phyloP scores from a whole-genome alignment of 2,113 vertebrate genomes.

The Myrmecobius fasciatus region DNA sequence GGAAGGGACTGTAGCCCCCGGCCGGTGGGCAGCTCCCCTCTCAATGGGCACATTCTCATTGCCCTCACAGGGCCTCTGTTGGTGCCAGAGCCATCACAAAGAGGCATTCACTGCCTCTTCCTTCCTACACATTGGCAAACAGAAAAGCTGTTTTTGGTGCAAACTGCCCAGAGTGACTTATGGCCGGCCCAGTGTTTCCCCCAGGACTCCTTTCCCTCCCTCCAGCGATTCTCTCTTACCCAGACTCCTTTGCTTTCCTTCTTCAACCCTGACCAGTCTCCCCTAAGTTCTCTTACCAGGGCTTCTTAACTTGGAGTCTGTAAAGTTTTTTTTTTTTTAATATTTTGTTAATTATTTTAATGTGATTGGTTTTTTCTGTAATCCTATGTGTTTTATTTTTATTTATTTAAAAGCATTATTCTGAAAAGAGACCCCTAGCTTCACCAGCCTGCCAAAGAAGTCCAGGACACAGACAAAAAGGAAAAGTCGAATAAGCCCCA shows the following conservation, averaged over 20 bases:
- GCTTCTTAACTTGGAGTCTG: neutral
- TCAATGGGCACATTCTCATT: constrained; percentile 83
- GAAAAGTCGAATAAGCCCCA: neutral
- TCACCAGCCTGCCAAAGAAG: neutral
- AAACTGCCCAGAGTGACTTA: constrained; percentile 77
- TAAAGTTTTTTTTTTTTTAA: neutral
- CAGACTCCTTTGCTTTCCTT: neutral
- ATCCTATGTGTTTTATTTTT: neutral
- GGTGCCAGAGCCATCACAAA: constrained; percentile 81
- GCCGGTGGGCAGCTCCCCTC: constrained; percentile 81
- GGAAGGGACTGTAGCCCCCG: constrained; percentile 60
- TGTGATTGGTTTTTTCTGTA: neutral
- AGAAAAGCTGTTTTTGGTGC: constrained; percentile 79
- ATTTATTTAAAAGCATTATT: neutral
- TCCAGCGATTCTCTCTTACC: neutral
- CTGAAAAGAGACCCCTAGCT: neutral
- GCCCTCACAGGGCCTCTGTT: constrained; percentile 43
- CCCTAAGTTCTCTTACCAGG: neutral
- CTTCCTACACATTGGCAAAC: constrained; percentile 81
- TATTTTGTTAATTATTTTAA: neutral
- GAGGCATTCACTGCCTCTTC: constrained; percentile 78
- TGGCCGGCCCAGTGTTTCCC: constrained; percentile 68
- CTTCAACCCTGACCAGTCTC: neutral
- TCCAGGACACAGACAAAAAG: neutral
- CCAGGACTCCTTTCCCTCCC: neutral